Conservation (phyloP, 2,888 invertebrate genomes). For the Ochropacha duplaris region DNA sequence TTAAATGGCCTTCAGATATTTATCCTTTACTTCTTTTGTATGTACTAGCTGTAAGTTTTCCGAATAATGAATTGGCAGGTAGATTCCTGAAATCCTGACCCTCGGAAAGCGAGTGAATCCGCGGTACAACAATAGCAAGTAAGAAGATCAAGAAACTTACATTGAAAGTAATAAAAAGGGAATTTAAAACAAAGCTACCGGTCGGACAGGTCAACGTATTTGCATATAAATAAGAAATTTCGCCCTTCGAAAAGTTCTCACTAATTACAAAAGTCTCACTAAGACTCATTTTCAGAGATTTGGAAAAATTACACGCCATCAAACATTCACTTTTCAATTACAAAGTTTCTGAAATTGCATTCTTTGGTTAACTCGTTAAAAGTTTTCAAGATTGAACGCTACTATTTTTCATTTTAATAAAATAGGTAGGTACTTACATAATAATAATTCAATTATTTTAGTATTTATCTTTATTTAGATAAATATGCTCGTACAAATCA, state of each 20-base stretch:
- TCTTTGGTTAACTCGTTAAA: constrained; percentile 4
- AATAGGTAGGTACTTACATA: too few relatives aligned
- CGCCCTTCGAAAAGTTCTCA: constrained; percentile 20
- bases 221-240: constrained; percentile 35
- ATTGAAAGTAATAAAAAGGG: background rate
- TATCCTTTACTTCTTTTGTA: too few relatives aligned
- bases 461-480: too few relatives aligned
- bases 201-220: constrained; percentile 9
- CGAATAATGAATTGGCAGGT: too few relatives aligned
- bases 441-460: too few relatives aligned
- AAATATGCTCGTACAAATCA: too few relatives aligned
- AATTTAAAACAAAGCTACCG: background rate
- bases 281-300: background rate
- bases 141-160: too few relatives aligned
- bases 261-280: constrained; percentile 8
- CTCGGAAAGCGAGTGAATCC: too few relatives aligned
- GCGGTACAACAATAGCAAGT: too few relatives aligned
- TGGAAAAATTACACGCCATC: background rate
- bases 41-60: too few relatives aligned
- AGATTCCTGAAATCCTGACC: too few relatives aligned
- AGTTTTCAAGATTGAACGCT: background rate
- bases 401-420: background rate
- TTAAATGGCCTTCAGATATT: too few relatives aligned
- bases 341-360: background rate
- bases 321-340: background rate